These are phyloP conservation scores for Etheostoma cragini DNA, from an alignment of 2,113 vertebrate species.

Conservation along the genomic window DNA sequence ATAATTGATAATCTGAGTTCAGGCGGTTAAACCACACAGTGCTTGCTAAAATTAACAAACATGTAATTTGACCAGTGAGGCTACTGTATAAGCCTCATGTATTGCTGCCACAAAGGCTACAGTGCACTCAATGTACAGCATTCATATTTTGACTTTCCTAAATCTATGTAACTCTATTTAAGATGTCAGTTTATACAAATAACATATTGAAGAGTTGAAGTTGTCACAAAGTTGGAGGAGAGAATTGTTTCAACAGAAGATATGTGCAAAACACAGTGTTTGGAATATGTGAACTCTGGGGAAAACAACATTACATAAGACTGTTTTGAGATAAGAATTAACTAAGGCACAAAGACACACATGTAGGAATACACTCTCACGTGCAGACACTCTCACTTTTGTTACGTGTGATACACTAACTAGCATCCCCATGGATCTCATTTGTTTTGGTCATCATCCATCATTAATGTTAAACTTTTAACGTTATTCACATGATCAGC, in stretches of 20 bases:
- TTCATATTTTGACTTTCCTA: background rate
- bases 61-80: no score
- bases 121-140: background rate
- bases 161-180: background rate
- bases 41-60: no score
- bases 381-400: conserved; percentile 20
- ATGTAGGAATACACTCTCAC: background rate
- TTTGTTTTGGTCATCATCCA: conserved; percentile 26
- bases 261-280: background rate
- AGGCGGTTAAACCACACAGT: no score
- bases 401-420: conserved; percentile 39
- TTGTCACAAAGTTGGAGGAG: background rate
- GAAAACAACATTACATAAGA: conserved; percentile 35
- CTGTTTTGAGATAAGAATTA: conserved; percentile 39
- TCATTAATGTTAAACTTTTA: no score
- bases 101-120: background rate
- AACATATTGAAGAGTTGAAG: background rate
- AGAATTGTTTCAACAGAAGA: background rate
- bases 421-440: conserved; percentile 28
- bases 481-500: no score
- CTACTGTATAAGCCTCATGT: background rate
- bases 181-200: background rate
- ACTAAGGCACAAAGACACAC: background rate
- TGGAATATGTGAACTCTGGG: background rate
- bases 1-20: no score